These are phyloP conservation scores for Metellina segmentata DNA, from an alignment of 2,888 invertebrate species.

Conservation along the genomic window DNA sequence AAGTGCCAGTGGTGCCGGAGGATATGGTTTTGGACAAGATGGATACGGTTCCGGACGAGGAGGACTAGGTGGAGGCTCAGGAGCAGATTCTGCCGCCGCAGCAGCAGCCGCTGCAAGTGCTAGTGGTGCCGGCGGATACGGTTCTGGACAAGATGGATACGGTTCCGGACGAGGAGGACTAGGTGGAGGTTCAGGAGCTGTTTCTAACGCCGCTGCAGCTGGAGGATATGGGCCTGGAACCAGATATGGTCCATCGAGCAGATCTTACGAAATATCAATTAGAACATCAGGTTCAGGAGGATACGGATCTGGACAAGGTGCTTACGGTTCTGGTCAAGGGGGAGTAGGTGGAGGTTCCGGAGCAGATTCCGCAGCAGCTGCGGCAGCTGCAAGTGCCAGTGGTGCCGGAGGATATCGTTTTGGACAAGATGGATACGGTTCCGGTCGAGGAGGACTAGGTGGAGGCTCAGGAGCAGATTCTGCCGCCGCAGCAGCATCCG, in stretches of 20 bases:
- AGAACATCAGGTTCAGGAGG: neutral
- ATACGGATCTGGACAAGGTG: neutral
- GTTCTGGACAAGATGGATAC: too few species aligned
- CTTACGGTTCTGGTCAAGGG: neutral
- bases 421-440: too few species aligned
- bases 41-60: neutral
- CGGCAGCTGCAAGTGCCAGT: neutral
- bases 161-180: too few species aligned
- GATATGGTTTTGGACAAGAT: too few species aligned
- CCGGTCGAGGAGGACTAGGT: neutral
- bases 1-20: neutral
- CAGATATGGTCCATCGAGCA: neutral
- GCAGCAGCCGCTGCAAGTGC: too few species aligned
- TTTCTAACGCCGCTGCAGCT: too few species aligned
- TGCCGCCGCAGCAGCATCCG: neutral
- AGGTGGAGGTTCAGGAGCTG: too few species aligned
- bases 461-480: slow-evolving; percentile 10
- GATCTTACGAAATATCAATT: neutral
- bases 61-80: neutral
- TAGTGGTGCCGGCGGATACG: too few species aligned
- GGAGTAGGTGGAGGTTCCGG: neutral
- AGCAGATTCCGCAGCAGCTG: neutral
- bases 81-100: too few species aligned
- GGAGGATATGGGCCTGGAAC: neutral
- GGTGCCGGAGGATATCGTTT: neutral